Conservation (phyloP, 2,888 invertebrate genomes). For the Sesia apiformis region DNA sequence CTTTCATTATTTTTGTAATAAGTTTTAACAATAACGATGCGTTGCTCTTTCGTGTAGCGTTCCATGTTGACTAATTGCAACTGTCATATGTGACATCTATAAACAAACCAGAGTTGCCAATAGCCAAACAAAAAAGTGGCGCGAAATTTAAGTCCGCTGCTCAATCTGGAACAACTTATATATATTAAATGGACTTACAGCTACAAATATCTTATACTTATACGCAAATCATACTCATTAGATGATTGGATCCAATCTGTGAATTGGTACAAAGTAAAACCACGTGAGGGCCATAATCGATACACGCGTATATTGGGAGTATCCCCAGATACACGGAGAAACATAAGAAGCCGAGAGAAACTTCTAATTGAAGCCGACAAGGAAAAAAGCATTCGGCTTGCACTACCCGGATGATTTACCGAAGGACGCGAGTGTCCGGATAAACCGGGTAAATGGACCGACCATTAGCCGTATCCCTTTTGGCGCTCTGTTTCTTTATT, state of each 20-base stretch:
- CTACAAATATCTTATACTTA: no score
- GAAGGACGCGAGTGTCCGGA: constrained; percentile 31
- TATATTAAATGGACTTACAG: no score
- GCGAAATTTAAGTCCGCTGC: no score
- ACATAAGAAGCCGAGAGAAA: constrained; percentile 3
- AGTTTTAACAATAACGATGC: no score
- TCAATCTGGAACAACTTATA: no score
- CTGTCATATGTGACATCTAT: no score
- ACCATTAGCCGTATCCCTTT: constrained; percentile 40
- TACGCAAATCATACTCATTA: no score
- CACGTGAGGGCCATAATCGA: background rate
- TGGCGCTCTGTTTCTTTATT: constrained; percentile 20
- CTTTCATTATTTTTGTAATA: no score
- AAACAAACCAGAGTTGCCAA: no score
- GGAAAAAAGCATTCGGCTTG: constrained; percentile 17
- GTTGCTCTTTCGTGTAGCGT: no score
- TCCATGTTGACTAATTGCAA: no score
- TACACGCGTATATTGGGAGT: background rate
- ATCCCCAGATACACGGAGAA: constrained; percentile 2
- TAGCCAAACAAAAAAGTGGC: no score
- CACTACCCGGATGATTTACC: constrained; percentile 34
- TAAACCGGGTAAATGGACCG: constrained; percentile 44
- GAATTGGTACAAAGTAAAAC: background rate
- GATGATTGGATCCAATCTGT: background rate
- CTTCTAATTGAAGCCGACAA: constrained; percentile 32